A percentile compares a stretch with the other conserved stretches of the same genome.
Evolutionary conservation across 2,113 vertebrate species (phyloP).

Genomic region (human (Homo sapiens)): DNA sequence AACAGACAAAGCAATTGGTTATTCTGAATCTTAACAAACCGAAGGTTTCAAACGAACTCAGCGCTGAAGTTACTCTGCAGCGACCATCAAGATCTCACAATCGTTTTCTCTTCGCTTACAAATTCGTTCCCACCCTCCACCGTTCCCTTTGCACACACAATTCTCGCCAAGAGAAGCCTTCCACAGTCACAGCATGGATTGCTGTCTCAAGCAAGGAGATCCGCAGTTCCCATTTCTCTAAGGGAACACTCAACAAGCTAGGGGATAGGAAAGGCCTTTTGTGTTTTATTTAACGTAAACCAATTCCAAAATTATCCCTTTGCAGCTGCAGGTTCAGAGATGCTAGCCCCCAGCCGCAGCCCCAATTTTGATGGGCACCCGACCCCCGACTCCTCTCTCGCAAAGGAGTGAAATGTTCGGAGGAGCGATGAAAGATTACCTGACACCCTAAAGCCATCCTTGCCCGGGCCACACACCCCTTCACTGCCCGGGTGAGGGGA

Average conservation of each 20-base stretch:
- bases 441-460: not conserved
- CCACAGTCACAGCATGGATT: slow-evolving; percentile 11
- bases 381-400: not conserved
- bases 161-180: slow-evolving; percentile 29
- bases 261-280: not conserved
- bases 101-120: not conserved
- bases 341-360: slow-evolving; percentile 29
- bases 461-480: not conserved
- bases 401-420: not conserved
- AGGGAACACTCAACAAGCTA: not conserved
- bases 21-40: not conserved
- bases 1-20: slow-evolving; percentile 33
- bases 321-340: slow-evolving; percentile 6
- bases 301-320: slow-evolving; percentile 18
- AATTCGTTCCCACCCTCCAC: slow-evolving; percentile 48
- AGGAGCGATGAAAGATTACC: not conserved
- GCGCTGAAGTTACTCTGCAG: not conserved
- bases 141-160: not conserved
- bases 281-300: not conserved
- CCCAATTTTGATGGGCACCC: not conserved
- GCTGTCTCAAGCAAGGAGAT: slow-evolving; percentile 38
- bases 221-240: not conserved
- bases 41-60: slow-evolving; percentile 22
- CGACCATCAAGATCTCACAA: not conserved
- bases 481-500: not conserved